Evolutionary conservation across 2,797 vertebrate species (phyloP), one percentile per base, ranked within the genome.

Genomic region (Lagocephalus sceleratus): DNA sequence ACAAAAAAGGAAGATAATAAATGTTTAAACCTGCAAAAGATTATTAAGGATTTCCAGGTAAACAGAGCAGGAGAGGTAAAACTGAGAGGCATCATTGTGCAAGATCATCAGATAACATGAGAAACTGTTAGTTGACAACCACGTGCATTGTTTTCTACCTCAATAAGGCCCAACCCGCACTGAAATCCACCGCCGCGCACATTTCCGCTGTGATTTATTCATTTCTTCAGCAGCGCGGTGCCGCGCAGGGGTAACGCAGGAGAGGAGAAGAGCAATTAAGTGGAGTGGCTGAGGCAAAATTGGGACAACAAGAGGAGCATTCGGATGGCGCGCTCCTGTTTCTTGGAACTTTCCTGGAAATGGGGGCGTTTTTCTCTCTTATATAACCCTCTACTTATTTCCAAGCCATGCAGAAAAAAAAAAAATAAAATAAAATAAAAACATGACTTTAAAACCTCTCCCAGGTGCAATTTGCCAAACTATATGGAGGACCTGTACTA

Each of bases 381-480:
- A 1, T 65, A 38, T 65, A 67, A 57, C 47, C 45, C 26, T 57
- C 42, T 11, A 57, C 65, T 67, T 45, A 59, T 61, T 71, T 47
- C 21, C n/a, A 19, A 50, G 46, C 54, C 54, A 14, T 48, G 65
- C 54, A 44, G 71, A 64, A 71, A 60, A 25, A 56, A n/a, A 9
- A 40, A 41, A 20, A 45, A 25, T 68, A 60, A 25, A 56, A n/a
- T 7, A 40, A 41, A 20, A 45, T 5, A 71, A 60, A 25, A 55
- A 17, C 9, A 35, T 40, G 20, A 45, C 54, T 60, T 66, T 73
- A 60, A 71, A 69, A 60, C 63, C 44, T 66, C 65, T 79, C 60
- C 9, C 55, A 63, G 52, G 57, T 53, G 49, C 32, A 63, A 46
- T 62, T 41, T 47, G 22, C 29, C 9, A 6, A 50, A 50, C n/a